Conservation (phyloP, 2,113 vertebrate genomes). For the Mirounga angustirostris region DNA sequence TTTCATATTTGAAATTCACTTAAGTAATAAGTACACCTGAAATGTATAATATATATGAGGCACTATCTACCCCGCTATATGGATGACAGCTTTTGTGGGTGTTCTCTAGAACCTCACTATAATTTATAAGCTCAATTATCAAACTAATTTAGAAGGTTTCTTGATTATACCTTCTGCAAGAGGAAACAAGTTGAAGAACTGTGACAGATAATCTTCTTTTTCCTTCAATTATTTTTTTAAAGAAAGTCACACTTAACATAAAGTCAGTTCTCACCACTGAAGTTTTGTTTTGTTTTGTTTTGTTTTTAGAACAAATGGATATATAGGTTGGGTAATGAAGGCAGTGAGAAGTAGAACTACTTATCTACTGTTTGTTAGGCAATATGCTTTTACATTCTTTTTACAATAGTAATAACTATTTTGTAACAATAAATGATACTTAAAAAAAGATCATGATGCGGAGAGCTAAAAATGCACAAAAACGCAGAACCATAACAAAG, state of each 20-base stretch:
- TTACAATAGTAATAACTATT: not conserved
- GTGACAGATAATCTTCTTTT: not conserved
- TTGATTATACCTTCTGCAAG: not conserved
- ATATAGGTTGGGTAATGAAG: not conserved
- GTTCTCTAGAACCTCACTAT: not conserved
- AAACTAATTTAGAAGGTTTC: not conserved
- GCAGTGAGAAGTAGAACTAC: not conserved
- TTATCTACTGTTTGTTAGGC: not conserved
- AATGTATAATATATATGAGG: not conserved
- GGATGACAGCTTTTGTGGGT: not conserved
- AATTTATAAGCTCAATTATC: not conserved
- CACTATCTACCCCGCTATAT: not conserved
- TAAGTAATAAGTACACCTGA: constrained; percentile 13
- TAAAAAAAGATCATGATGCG: not conserved
- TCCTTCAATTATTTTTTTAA: not conserved
- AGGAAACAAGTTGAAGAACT: not conserved
- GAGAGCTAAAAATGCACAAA: not conserved
- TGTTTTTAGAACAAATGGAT: not conserved
- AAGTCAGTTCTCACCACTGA: not conserved
- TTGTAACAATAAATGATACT: not conserved
- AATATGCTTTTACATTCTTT: not conserved
- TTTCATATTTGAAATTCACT: not conserved
- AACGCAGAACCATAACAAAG: not conserved
- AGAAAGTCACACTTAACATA: not conserved
- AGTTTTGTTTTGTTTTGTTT: not conserved